Evolutionary conservation across 1,140 invertebrate genomes (phyloP).

Genomic region (Myzus persicae): DNA sequence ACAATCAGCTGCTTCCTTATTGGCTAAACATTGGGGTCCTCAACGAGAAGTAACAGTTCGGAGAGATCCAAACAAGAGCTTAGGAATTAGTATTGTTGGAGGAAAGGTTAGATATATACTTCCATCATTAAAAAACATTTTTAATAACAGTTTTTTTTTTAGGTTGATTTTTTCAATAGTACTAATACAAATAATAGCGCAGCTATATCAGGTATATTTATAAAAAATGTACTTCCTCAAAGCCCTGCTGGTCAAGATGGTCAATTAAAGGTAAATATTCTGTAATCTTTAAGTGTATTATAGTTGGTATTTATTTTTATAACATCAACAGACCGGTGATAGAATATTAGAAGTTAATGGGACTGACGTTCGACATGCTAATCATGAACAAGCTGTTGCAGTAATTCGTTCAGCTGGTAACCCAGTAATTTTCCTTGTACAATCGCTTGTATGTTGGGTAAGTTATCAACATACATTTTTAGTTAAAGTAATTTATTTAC

Average conservation of each 20-base stretch:
- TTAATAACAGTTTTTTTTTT: conserved; percentile 60
- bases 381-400: conserved; percentile 94
- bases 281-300: conserved; percentile 45
- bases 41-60: conserved; percentile 78
- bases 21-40: conserved; percentile 88
- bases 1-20: conserved; percentile 64
- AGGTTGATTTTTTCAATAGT: conserved; percentile 71
- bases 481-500: too few species aligned
- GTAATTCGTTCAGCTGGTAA: conserved; percentile 91
- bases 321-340: conserved; percentile 76
- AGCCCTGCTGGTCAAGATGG: conserved; percentile 93
- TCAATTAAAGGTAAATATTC: conserved; percentile 77
- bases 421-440: conserved; percentile 90
- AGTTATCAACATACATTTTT: conserved; percentile 63
- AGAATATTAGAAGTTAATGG: conserved; percentile 93
- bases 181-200: conserved; percentile 64
- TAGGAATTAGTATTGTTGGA: conserved; percentile 97
- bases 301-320: conserved; percentile 61
- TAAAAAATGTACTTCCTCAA: conserved; percentile 93
- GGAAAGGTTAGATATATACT: conserved; percentile 76
- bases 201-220: conserved; percentile 91
- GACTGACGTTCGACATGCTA: conserved; percentile 85
- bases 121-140: not conserved
- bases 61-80: conserved; percentile 75
- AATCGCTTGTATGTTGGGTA: conserved; percentile 87